Conservation (phyloP, 2,888 invertebrate genomes). For the Mimas tiliae region DNA sequence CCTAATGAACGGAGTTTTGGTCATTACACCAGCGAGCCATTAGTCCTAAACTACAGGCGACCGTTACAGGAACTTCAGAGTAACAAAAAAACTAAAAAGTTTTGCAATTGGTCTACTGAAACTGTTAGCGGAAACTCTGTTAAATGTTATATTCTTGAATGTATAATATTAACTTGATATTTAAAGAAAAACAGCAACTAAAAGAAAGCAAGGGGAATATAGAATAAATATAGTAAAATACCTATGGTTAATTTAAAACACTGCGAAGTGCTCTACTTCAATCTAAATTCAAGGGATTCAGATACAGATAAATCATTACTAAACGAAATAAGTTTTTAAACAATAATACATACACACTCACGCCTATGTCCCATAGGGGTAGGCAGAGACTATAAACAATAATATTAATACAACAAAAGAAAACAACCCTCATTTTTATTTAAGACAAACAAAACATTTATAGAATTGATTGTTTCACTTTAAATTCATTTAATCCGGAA, state of each 20-base stretch:
- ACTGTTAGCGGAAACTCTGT: not conserved
- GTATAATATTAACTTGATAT: not conserved
- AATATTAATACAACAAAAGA: not conserved
- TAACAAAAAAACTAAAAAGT: conserved; percentile 14
- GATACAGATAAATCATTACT: too few species aligned
- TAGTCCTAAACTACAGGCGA: conserved; percentile 16
- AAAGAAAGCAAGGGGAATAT: too few species aligned
- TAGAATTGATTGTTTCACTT: conserved; percentile 20
- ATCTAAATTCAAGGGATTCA: too few species aligned
- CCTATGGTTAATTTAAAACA: too few species aligned
- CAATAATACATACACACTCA: too few species aligned
- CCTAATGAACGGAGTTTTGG: conserved; percentile 20
- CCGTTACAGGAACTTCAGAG: not conserved
- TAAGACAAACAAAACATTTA: conserved; percentile 10
- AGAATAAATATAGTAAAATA: too few species aligned
- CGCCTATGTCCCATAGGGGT: too few species aligned
- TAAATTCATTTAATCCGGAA: conserved; percentile 28
- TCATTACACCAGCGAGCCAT: not conserved
- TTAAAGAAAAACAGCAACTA: too few species aligned
- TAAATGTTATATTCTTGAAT: not conserved
- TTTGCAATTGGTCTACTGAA: not conserved
- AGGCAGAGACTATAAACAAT: too few species aligned
- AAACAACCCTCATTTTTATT: not conserved
- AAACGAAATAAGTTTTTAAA: too few species aligned
- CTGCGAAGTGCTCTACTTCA: too few species aligned